Conservation (phyloP, 2,888 invertebrate genomes). For the Nomada goodeniana region DNA sequence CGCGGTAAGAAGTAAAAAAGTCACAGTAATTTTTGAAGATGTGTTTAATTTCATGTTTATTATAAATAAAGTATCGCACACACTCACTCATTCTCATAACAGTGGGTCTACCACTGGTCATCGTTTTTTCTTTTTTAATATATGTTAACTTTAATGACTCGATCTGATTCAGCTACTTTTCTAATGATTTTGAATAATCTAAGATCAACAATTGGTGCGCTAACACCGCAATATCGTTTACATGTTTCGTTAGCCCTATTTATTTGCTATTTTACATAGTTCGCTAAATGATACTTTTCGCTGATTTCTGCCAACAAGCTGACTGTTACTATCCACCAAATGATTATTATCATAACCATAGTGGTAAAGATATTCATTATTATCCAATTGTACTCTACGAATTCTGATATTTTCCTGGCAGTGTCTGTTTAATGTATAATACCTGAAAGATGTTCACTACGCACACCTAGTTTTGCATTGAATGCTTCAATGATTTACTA, state of each 20-base stretch:
- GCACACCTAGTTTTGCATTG: constrained; percentile 28
- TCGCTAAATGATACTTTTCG: constrained; percentile 38
- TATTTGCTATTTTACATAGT: constrained; percentile 39
- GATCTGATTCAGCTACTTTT: constrained; percentile 61
- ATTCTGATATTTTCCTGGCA: constrained; percentile 61
- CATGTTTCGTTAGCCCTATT: constrained; percentile 72
- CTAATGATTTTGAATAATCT: constrained; percentile 63
- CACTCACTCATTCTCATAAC: constrained; percentile 82
- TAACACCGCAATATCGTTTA: constrained; percentile 68
- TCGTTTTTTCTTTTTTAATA: constrained; percentile 72
- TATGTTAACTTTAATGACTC: constrained; percentile 64
- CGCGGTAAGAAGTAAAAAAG: neutral
- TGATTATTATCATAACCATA: constrained; percentile 1
- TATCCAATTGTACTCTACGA: constrained; percentile 28
- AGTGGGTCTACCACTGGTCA: constrained; percentile 79
- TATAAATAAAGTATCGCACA: constrained; percentile 82
- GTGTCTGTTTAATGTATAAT: constrained; percentile 57
- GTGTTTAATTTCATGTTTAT: constrained; percentile 75
- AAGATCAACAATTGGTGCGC: constrained; percentile 57
- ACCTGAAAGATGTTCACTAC: constrained; percentile 60
- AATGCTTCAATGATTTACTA: constrained; percentile 28
- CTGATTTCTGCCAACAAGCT: constrained; percentile 31
- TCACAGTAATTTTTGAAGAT: constrained; percentile 50
- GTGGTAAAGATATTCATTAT: constrained; percentile 23
- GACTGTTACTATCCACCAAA: constrained; percentile 7